These are phyloP conservation scores for Conops quadrifasciatus DNA, from an alignment of 2,888 invertebrate genomes.

Conservation along the genomic window DNA sequence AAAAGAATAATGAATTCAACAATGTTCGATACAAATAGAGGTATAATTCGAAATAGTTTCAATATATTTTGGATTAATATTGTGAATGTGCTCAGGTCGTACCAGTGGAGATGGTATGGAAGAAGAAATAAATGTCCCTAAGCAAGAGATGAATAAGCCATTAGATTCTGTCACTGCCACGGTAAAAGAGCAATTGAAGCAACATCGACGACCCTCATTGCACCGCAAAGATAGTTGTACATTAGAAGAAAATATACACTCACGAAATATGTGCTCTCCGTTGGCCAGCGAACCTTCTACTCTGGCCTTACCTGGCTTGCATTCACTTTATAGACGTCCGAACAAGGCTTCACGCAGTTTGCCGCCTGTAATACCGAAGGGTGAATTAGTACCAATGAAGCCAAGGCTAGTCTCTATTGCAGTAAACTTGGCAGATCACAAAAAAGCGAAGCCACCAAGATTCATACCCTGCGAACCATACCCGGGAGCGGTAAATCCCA, in stretches of 20 bases:
- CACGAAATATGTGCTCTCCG: slow-evolving; percentile 37
- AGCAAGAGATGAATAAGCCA: slow-evolving; percentile 51
- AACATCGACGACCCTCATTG: slow-evolving; percentile 43
- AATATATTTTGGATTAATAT: background rate
- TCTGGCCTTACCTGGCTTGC: slow-evolving; percentile 54
- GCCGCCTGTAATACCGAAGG: slow-evolving; percentile 67
- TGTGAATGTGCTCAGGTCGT: slow-evolving; percentile 55
- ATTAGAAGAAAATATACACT: slow-evolving; percentile 50
- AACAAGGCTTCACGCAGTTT: slow-evolving; percentile 55
- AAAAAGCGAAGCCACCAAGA: slow-evolving; percentile 72
- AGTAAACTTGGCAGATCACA: slow-evolving; percentile 51
- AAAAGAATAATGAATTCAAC: slow-evolving; percentile 35
- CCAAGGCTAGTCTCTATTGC: slow-evolving; percentile 69
- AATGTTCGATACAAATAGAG: slow-evolving; percentile 31
- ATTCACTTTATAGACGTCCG: slow-evolving; percentile 56
- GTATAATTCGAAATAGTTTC: slow-evolving; percentile 15
- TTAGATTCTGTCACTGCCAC: background rate
- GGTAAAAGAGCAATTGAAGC: slow-evolving; percentile 23
- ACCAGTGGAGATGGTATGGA: slow-evolving; percentile 85
- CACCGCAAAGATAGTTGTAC: slow-evolving; percentile 51
- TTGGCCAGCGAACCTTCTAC: slow-evolving; percentile 8
- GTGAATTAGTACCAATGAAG: slow-evolving; percentile 70
- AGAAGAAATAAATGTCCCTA: slow-evolving; percentile 61
- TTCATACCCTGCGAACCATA: slow-evolving; percentile 91
- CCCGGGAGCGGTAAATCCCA: slow-evolving; percentile 83